Base-by-base conservation (phyloP, 2,888 invertebrate genomes). In the Lacanobia wlatinum region DNA sequence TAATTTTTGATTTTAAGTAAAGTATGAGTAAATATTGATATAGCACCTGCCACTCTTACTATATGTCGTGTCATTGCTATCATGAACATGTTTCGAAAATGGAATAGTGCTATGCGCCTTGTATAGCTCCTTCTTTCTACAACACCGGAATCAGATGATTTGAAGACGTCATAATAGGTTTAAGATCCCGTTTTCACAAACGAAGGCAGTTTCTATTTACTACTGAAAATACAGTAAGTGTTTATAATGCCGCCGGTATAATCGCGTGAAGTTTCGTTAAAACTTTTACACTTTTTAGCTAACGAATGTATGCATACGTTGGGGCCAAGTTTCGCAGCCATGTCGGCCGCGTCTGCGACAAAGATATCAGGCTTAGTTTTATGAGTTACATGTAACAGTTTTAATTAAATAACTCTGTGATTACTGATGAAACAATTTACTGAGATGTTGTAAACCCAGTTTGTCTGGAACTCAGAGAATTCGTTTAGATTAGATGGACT, bases 281-380 rank as follows among this genome's bases (percentile, higher is more conserved):
- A 92, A 92, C 88, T 92, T 92, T 75, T 85, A 83, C 85, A 84
- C 88, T 88, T 87, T 87, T 88, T 90, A 89, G 87, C 88, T 91
- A 89, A 89, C 86, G 87, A 88, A 87, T 85, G 87, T 83, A 86
- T 71, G 88, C 89, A 83, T 85, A 88, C 89, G 88, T 89, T 82
- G 62, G 73, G 70, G 73, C 84, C 83, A 90, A 92, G 90, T 91
- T 91, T 77, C 84, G 69, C 80, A 89, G 89, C 88, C 88, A 91
- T 91, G 91, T 89, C 80, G 83, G 85, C 87, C 84, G 84, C 84
- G 86, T 77, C 79, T 79, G 74, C 87, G 90, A 90, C 91, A 90
- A 91, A 92, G 92, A 92, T 91, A 91, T 89, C 73, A 78, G 87
- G 84, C 85, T 89, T 90, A 90, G 89, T 91, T 92, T 92, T 91